Evolutionary conservation across 1,140 invertebrate species (phyloP), one percentile per base, ranked within the genome.

Genomic region (Ericerus pela): DNA sequence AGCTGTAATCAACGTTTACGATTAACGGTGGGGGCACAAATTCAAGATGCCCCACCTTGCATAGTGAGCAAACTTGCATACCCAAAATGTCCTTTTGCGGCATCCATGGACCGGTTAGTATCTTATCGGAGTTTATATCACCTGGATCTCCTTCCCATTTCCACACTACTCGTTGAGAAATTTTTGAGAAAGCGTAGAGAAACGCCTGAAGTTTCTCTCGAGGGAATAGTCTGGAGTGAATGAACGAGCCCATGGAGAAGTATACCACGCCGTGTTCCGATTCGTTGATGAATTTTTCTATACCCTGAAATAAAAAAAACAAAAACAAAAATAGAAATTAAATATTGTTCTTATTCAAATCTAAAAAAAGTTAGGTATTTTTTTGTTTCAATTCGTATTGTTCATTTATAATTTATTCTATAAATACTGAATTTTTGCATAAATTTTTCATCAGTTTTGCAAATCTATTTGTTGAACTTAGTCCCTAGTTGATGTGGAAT

Each of bases 81-180:
- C 59, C 56, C 22, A 60, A 33, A 43, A 60, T 55, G 12, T 58
- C 56, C 22, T 55, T 43, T 22, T 60, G 59, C 20, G 59, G 59
- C 22, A 55, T 43, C 59, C 59, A 60, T 2, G 53, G 28, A n/a
- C 29, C 53, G 16, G 38, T 52, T n/a, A 51, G 41, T 12, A 60
- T 51, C 18, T 58, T 60, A 20, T 52, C 12, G 20, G 59, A 11
- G 10, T 1, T 22, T 1, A 30, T 6, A 22, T 28, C 20, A 8
- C 31, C 22, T 2, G 28, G 20, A 31, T 53, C 52, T 8, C 52
- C 72, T 65, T 75, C 78, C 76, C 68, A 80, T 72, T 74, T 79
- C 76, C 68, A 79, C 24, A 78, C 60, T 30, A 78, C 68, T 62
- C 70, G 67, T 53, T 74, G 67, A 54, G 72, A 69, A 57, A 78